Evolutionary conservation across 2,113 vertebrate species (phyloP), one percentile per base, ranked within the genome.

Genomic region (Emydocephalus ijimae): DNA sequence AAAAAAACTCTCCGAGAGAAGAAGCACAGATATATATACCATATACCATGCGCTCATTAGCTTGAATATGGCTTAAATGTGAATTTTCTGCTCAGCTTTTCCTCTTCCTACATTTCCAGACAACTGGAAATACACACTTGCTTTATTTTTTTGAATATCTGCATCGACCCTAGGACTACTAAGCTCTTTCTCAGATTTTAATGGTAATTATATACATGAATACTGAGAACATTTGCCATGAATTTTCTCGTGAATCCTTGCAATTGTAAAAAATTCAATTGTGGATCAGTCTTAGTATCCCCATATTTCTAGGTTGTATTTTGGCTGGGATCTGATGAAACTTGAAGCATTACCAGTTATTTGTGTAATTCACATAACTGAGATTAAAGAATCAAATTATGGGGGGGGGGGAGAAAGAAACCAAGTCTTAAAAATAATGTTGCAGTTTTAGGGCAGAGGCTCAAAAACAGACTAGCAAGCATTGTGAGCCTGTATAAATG

Each of bases 91-190:
- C 8, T 48, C 89, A 85, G 52, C 59, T 64, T 93, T 94, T 93
- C 23, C 55, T 92, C 93, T 26, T 39, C 90, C 93, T 20, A 2
- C 23, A 59, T 90, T 95, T 95, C 52, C 85, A 95, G 87, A 64
- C 85, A 56, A 90, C 91, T 94, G 34, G 64, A n/a, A 88, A 93
- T 92, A 59, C 50, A 0, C 50, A 93, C 10, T 7, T 2, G 48
- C 5, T 11, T 93, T 52, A 52, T 93, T 93, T 61, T 92, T 94
- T n/a, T 14, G 1, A 59, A 45, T 34, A 86, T 48, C 90, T 34
- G 26, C 24, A 61, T 61, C 3, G 34, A 45, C 74, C 55, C 7
- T 45, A 18, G 20, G 39, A 57, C 3, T 23, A 52, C 34, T 56
- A 56, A 59, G 26, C 4, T 48, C 9, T 26, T 45, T 10, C 23